Base-by-base conservation (phyloP, 2,888 invertebrate genomes). In the Idaea straminata region DNA sequence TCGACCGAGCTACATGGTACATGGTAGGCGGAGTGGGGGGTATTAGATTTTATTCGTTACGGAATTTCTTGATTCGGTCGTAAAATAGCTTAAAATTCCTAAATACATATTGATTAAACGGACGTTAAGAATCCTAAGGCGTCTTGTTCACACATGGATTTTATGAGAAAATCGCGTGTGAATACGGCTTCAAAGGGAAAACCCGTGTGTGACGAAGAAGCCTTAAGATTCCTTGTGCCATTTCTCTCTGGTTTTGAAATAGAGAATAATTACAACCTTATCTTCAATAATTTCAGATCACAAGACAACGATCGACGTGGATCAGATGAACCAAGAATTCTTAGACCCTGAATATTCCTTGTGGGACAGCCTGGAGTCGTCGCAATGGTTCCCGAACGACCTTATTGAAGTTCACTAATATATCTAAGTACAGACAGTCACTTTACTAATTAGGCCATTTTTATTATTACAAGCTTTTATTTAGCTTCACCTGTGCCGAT, bases 371-470 rank as follows among this genome's bases (percentile, higher is more conserved):
- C 81, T 97, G 61, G 97, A 97, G 82, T 94, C 96, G 69, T 97
- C 97, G 0, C 96, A 97, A 80, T 97, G 97, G 97, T 92, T 96
- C 77, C 96, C 96, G 0, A 94, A 96, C 69, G 97, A 97, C 69
- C 94, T 95, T 36, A 82, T 96, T 59, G 96, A 97, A 86, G 93
- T 78, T 0, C 82, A 85, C 65, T 87, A 78, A 61, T 59, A 62
- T 60, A 34, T 62, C 5, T 36, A 25, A 25, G 25, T 25, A 25
- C 25, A 25, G 25, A 25, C 25, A 25, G 25, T 25, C 25, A 25
- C 25, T 1, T 25, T 25, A 25, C 25, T 25, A 25, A 25, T 25
- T 25, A 25, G 25, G 25, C 25, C 25, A 25, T 25, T 25, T 25
- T 25, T n/a, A n/a, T n/a, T n/a, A n/a, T n/a, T n/a, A n/a, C n/a